Base-by-base conservation (phyloP, 2,797 vertebrate species). In the Glyptemys insculpta region DNA sequence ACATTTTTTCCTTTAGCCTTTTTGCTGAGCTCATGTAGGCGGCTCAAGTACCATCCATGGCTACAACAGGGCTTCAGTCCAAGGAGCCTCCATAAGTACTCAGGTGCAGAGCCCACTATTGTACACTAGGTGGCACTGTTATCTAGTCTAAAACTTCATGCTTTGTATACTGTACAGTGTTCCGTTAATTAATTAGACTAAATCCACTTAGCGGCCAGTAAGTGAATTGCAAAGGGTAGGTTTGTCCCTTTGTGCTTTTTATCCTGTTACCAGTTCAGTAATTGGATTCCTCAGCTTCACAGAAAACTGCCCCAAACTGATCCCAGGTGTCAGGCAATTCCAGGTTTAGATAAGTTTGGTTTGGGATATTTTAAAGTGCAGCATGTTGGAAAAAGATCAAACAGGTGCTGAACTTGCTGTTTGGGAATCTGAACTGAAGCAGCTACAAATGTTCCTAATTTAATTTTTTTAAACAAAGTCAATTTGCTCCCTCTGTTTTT, bases 41-140 rank as follows among this genome's bases (percentile, higher is more conserved):
- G 10, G 8, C 18, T 41, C 21, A 68, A 4, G 18, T 15, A 0
- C 44, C 23, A 76, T 82, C 79, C 1, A 2, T 14, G 18, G 47
- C 4, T 41, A 25, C 59, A 34, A 72, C 76, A 0, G 1, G 50
- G 52, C 29, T 79, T 85, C 59, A 6, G 0, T 31, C 25, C 16
- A 74, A 74, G 34, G 9, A 57, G 88, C 18, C 94, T 93, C 83
- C 53, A 49, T 14, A 15, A 95, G 79, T 85, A 83, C 2, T 76
- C 79, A 68, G 83, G n/a, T 14, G 78, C 85, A 6, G 0, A 89
- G 82, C n/a, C 88, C 82, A 62, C 37, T 59, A n/a, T 14, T 27
- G 5, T 93, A 95, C 97, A 94, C 96, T 96, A 93, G 97, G 86
- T 97, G 97, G 97, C 92, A 96, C 96, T 92, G 91, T 97, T 94